phyloP scores from a whole-genome alignment of 2,113 vertebrate genomes.

The Tenrec ecaudatus region DNA sequence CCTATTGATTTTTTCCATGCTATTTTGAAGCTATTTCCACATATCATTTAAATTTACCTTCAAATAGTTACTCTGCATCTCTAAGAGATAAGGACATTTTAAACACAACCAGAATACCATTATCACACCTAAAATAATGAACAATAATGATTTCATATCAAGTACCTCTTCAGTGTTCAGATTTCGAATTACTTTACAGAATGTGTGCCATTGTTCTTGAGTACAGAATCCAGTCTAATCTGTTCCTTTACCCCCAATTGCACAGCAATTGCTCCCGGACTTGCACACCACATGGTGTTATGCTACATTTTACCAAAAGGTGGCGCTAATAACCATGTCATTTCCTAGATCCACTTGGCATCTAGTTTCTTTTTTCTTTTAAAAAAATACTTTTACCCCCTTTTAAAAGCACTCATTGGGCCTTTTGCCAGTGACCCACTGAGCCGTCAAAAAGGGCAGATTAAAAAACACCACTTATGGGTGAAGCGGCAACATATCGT shows the following conservation, averaged over 20 bases:
- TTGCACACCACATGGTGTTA: not conserved
- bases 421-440: no score
- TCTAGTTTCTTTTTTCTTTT: no score
- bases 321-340: conserved; percentile 18
- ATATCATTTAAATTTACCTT: not conserved
- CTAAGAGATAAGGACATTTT: not conserved
- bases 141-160: not conserved
- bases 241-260: not conserved
- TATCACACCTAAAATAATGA: no score
- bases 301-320: conserved; percentile 38
- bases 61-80: not conserved
- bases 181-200: not conserved
- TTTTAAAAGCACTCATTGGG: no score
- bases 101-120: no score
- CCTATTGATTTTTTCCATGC: not conserved
- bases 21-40: not conserved
- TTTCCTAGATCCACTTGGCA: not conserved
- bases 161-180: not conserved
- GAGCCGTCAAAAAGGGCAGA: no score
- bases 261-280: not conserved
- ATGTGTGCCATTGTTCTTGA: not conserved
- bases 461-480: no score
- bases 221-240: not conserved
- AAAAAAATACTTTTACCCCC: no score
- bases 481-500: no score